Percentiles rank a stretch among this genome's conserved stretches.
These are phyloP conservation scores for Megamerina dolium DNA, from an alignment of 2,888 invertebrate species.

Conservation along the genomic window DNA sequence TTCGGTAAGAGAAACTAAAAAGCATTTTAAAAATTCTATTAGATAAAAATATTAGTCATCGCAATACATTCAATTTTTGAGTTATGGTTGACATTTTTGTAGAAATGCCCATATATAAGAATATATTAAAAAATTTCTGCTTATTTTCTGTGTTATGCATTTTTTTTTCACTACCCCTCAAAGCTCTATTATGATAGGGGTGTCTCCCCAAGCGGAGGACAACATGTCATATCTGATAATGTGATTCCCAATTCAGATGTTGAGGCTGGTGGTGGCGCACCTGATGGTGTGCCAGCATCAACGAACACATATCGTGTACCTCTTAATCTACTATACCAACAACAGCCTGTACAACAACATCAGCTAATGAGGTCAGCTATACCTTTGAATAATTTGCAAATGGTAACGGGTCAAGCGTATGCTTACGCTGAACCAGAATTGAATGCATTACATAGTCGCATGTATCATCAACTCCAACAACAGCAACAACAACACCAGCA, in stretches of 20 bases:
- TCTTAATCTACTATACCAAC: conserved; percentile 17
- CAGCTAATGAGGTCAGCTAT: conserved; percentile 2
- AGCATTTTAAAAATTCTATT: no score
- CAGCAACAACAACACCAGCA: no score
- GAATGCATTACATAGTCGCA: conserved; percentile 2
- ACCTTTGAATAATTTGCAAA: conserved; percentile 1
- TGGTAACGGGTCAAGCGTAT: neutral
- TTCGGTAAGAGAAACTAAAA: no score
- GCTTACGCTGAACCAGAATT: neutral
- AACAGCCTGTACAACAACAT: conserved; percentile 1
- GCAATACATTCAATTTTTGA: no score
- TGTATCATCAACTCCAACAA: no score
- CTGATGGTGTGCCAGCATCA: no score
- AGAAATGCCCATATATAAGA: neutral
- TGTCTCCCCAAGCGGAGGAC: neutral
- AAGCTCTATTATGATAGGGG: neutral
- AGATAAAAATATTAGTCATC: no score
- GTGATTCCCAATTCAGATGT: neutral
- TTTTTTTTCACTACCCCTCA: neutral
- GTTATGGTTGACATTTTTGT: no score
- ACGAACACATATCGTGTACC: conserved; percentile 20
- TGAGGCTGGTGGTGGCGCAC: conserved; percentile 22
- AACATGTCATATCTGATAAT: neutral
- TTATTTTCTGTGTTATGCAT: neutral
- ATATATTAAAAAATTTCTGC: neutral